Percentiles rank a stretch among this genome's conserved stretches.
Evolutionary conservation across 1,140 invertebrate species (phyloP).

Genomic region (Samia ricini): DNA sequence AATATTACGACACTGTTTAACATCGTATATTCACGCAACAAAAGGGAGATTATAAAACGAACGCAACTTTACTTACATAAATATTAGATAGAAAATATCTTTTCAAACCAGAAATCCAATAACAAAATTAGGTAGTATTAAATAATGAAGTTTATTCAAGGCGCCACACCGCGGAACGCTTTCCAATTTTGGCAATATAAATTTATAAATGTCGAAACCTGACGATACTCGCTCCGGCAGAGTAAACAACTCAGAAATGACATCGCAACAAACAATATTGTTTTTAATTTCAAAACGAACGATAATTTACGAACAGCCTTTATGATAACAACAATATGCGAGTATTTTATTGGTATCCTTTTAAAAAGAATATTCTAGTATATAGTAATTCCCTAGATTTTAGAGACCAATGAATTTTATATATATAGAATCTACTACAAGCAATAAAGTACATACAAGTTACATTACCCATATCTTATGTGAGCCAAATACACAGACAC

Average conservation of each 20-base stretch:
- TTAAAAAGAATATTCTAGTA: too few relatives aligned
- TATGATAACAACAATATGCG: neutral
- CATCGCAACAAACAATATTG: neutral
- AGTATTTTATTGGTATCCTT: neutral
- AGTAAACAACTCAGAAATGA: neutral
- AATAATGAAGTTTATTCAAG: neutral
- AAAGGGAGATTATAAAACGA: neutral
- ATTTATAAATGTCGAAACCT: neutral
- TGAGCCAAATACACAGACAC: too few relatives aligned
- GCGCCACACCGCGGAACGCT: neutral
- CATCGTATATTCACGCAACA: too few relatives aligned
- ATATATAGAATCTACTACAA: too few relatives aligned
- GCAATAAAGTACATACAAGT: too few relatives aligned
- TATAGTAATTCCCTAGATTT: too few relatives aligned
- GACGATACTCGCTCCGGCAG: neutral
- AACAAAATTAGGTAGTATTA: neutral
- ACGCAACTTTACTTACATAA: neutral
- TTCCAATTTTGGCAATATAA: neutral
- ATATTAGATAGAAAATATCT: neutral
- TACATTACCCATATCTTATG: too few relatives aligned
- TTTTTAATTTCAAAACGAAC: neutral
- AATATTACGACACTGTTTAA: too few relatives aligned
- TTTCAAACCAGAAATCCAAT: constrained; percentile 1
- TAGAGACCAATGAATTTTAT: too few relatives aligned
- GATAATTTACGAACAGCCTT: neutral